Evolutionary conservation across 2,797 vertebrate species (phyloP).

Genomic region (Microctenopoma stevenorrisi): DNA sequence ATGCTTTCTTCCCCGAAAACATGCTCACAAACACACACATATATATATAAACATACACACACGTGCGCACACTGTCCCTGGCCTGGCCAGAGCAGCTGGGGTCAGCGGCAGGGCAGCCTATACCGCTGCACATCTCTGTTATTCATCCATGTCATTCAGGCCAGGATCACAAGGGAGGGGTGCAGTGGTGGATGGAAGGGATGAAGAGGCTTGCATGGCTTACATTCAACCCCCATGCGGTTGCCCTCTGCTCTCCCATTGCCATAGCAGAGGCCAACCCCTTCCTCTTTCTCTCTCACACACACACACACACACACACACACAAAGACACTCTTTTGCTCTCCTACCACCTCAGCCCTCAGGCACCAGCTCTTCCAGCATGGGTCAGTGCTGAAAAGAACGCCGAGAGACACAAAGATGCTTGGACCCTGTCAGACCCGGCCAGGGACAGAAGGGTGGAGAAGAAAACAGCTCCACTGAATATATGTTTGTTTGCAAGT

Average conservation of each 20-base stretch:
- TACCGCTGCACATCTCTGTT: conserved; percentile 78
- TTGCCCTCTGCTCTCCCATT: conserved; percentile 66
- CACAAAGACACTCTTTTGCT: conserved; percentile 39
- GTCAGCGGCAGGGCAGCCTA: conserved; percentile 77
- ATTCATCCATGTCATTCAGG: conserved; percentile 83
- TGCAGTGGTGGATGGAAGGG: conserved; percentile 56
- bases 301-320: conserved; percentile 30
- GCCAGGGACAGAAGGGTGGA: conserved; percentile 16
- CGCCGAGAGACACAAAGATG: conserved; percentile 77
- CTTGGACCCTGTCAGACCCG: conserved; percentile 63
- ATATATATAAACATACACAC: conserved; percentile 2
- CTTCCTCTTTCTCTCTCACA: conserved; percentile 1
- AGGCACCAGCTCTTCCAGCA: conserved; percentile 66
- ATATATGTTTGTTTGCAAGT: neutral
- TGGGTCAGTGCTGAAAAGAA: conserved; percentile 80
- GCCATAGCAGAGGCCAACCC: conserved; percentile 63
- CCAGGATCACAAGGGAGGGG: conserved; percentile 75
- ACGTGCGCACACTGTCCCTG: conserved; percentile 40
- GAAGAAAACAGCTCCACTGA: neutral
- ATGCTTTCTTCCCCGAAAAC: conserved; percentile 22
- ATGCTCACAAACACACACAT: neutral
- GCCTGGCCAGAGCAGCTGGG: conserved; percentile 73
- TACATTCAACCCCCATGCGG: conserved; percentile 74
- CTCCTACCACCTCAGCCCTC: conserved; percentile 55
- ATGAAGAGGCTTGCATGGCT: conserved; percentile 66